phyloP scores from a whole-genome alignment of 1,140 invertebrate genomes.

The Lysiphlebus fabarum region DNA sequence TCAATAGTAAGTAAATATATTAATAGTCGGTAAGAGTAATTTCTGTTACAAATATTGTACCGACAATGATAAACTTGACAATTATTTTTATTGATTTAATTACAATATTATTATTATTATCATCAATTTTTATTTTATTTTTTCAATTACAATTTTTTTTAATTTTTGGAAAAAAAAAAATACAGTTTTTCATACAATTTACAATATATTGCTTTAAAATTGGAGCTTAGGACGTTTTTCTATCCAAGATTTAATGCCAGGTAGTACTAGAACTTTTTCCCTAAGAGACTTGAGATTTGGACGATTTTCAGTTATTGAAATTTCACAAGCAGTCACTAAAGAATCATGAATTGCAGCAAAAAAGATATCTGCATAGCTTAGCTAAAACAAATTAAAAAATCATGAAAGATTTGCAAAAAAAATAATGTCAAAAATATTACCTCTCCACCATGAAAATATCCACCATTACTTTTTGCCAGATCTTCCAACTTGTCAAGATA shows the following conservation, averaged over 20 bases:
- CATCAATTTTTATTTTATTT: no score
- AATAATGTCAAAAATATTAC: conserved; percentile 32
- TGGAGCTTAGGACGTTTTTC: conserved; percentile 58
- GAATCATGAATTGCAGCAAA: conserved; percentile 61
- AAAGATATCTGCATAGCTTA: conserved; percentile 65
- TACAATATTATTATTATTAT: no score
- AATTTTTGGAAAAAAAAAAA: background rate
- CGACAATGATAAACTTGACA: no score
- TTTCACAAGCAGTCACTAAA: conserved; percentile 54
- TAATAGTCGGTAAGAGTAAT: no score
- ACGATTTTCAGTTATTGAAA: conserved; percentile 56
- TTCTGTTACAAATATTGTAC: no score
- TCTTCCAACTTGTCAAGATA: conserved; percentile 45
- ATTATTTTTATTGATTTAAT: no score
- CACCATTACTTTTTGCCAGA: conserved; percentile 40
- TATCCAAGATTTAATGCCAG: conserved; percentile 61
- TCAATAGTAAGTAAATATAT: no score
- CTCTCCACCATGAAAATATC: conserved; percentile 48
- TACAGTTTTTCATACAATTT: background rate
- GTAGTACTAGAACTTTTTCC: conserved; percentile 55
- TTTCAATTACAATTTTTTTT: no score
- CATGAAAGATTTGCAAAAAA: conserved; percentile 22
- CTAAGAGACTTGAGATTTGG: conserved; percentile 55
- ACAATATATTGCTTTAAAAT: conserved; percentile 39
- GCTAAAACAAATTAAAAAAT: conserved; percentile 46